Conservation (phyloP, 92 coral and sea anemone genomes). For the Pocillopora meandrina region DNA sequence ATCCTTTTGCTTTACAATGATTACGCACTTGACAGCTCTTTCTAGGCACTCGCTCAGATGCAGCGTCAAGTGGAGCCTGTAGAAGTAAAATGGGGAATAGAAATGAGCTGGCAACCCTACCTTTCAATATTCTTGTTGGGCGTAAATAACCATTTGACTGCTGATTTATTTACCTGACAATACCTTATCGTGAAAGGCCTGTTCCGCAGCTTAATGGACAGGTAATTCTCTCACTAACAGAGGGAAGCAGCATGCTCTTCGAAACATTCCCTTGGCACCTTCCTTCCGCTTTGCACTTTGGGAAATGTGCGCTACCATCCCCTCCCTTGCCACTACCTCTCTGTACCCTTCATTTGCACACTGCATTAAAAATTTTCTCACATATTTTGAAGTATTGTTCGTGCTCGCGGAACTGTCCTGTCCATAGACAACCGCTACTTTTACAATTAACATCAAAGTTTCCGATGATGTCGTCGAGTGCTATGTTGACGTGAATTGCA, state of each 20-base stretch:
- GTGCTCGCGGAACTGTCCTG: not conserved
- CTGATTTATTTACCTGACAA: no score
- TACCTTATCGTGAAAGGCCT: no score
- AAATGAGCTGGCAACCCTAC: no score
- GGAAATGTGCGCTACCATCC: not conserved
- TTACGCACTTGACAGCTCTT: constrained; percentile 1
- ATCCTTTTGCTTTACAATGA: not conserved
- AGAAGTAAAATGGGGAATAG: not conserved
- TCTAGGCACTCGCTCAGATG: constrained; percentile 15
- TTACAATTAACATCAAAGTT: not conserved
- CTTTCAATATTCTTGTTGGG: no score
- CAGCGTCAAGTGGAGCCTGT: constrained; percentile 15
- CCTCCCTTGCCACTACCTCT: not conserved
- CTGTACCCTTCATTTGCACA: not conserved
- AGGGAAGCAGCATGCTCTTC: not conserved
- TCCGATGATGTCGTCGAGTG: no score
- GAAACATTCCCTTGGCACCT: not conserved
- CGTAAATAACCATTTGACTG: no score
- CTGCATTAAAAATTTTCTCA: not conserved
- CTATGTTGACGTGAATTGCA: no score
- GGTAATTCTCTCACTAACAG: no score
- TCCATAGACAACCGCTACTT: constrained; percentile 7
- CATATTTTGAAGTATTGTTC: not conserved
- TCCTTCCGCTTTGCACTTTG: not conserved
- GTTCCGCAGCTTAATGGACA: no score